Evolutionary conservation across 2,113 vertebrate species (phyloP), one percentile per base, ranked within the genome.

Genomic region (Dicaeum eximium): DNA sequence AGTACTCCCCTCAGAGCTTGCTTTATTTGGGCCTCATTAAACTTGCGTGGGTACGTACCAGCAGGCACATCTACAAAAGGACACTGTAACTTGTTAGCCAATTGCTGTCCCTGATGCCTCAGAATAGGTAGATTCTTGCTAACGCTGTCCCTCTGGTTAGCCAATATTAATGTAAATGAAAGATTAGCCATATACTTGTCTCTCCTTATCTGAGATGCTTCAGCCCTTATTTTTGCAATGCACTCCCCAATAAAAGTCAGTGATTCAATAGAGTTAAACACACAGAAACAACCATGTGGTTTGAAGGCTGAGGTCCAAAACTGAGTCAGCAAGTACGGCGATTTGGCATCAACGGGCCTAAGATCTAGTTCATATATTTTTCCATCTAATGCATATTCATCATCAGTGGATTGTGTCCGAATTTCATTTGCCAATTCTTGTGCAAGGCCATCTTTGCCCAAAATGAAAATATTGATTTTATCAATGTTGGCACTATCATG

Each of bases 281-380:
- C 99, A 64, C 99, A 99, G 90, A 99, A 99, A 98, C 98, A 99
- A 90, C 99, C 99, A 6, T 99, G 99, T 38, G 99, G 99, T 96
- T 99, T 99, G 97, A 99, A 99, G 53, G 98, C 94, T 45, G 98
- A 97, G 80, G 98, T 98, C 99, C 99, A 99, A 25, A 99, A 98
- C 11, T 99, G 99, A 97, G 98, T 99, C 95, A 99, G 98, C 93
- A 99, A 97, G 94, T 99, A 98, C 5, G 98, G 98, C 71, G 99
- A 99, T 97, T 99, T 99, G 93, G 99, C 98, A 92, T 99, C 99
- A 93, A 99, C 97, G 23, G 99, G 98, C 80, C 98, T 98, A 92
- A 99, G 99, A 95, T 99, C 99, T 87, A 99, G 97, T 92, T 99
- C 99, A 90, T 99, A 99, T 90, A 99, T 99, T 97, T 99, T 99